Percentiles rank a stretch among this genome's conserved stretches.
Conservation (phyloP, 2,888 invertebrate species). For the Tetragonisca angustula region DNA sequence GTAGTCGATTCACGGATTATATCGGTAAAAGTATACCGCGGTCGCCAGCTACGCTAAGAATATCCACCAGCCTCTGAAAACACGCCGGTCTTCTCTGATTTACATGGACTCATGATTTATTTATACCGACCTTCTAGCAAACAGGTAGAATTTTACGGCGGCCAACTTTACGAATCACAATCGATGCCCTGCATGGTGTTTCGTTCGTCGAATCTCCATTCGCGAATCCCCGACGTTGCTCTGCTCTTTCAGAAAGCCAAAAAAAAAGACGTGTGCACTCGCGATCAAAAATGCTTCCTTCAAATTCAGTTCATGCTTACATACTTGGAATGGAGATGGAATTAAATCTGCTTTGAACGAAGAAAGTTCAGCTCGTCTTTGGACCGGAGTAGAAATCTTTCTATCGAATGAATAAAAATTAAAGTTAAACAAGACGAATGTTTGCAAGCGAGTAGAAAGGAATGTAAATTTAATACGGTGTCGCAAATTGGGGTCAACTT, state of each 20-base stretch:
- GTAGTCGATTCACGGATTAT: slow-evolving; percentile 53
- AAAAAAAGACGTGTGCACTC: not conserved
- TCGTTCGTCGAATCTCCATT: slow-evolving; percentile 35
- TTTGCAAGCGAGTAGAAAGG: no score
- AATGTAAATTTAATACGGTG: no score
- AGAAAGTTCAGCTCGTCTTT: no score
- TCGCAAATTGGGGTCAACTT: no score
- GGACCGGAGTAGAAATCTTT: no score
- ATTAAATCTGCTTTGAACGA: no score
- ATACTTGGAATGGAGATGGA: no score
- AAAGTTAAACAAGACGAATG: no score
- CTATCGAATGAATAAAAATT: no score
- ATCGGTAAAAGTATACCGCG: slow-evolving; percentile 41
- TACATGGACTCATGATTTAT: slow-evolving; percentile 76
- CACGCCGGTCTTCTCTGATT: slow-evolving; percentile 58
- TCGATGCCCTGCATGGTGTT: slow-evolving; percentile 40
- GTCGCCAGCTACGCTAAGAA: slow-evolving; percentile 19
- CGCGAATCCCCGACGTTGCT: no score
- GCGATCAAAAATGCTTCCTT: not conserved
- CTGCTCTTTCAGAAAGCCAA: not conserved
- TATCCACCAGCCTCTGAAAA: slow-evolving; percentile 21
- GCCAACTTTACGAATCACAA: slow-evolving; percentile 70
- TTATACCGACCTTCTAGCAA: slow-evolving; percentile 69
- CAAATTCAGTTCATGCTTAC: no score
- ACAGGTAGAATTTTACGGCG: slow-evolving; percentile 76